Base-by-base conservation (phyloP, 2,888 invertebrate species). In the Charanyca ferruginea region DNA sequence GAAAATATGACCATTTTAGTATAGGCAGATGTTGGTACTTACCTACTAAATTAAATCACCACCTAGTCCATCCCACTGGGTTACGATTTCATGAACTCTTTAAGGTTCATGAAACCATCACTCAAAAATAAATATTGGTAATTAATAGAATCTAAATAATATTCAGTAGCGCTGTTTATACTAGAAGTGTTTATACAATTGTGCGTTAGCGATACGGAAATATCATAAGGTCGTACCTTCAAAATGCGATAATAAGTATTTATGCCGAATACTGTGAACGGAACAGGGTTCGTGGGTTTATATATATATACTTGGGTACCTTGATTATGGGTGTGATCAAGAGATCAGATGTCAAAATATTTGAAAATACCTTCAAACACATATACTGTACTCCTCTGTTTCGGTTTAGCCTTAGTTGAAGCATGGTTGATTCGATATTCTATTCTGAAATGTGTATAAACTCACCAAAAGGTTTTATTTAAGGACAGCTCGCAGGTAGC, bases 141-240 rank as follows among this genome's bases (percentile, higher is more conserved):
- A n/a, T 62, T 71, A 69, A 54, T 70, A 61, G 32, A 71, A 75
- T 68, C 53, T 54, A 54, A 75, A 71, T 75, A 59, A 42, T 51
- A 71, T 75, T 75, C 76, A 23, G 23, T 22, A 49, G 3, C 28
- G 28, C n/a, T 68, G 60, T 75, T 75, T 71, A n/a, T 45, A 22
- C 25, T 59, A 20, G 8, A 23, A 3, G 16, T 45, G 52, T 66
- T 47, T 73, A 70, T 66, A 66, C 58, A 22, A 65, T 63, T 69
- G 42, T 16, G 20, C 42, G n/a, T 18, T 45, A 48, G 9, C 16
- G 35, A 49, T 41, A 44, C 7, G 55, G 18, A 66, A 73, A 35
- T 42, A 51, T 55, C 54, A 54, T 55, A 44, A 38, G 44, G 18
- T 51, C 3, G 3, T 16, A 32, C 8, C 11, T 23, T 45, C 49